phyloP scores from a whole-genome alignment of 2,113 vertebrate genomes.

The Petrocephalus zakoni region DNA sequence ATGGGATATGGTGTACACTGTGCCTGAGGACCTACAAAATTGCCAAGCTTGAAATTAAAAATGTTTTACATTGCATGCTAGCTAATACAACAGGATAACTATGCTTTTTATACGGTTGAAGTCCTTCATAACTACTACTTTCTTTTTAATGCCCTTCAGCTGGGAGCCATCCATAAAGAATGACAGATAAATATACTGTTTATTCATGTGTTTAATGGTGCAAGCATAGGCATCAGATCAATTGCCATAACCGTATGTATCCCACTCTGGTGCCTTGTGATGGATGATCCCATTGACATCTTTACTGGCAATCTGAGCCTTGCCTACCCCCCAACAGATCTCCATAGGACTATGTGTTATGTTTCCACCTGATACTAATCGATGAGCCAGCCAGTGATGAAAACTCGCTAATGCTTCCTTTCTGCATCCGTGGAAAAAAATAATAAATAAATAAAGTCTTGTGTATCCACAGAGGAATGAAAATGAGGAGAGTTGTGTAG shows the following conservation, averaged over 20 bases:
- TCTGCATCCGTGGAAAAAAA: background rate
- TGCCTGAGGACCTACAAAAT: background rate
- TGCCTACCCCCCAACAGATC: background rate
- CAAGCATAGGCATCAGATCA: slow-evolving; percentile 48
- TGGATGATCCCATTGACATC: slow-evolving; percentile 50
- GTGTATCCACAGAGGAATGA: background rate
- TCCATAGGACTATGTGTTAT: background rate
- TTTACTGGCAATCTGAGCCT: slow-evolving; percentile 40
- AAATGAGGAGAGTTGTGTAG: background rate
- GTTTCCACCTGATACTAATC: slow-evolving; percentile 3
- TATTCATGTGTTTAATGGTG: slow-evolving; percentile 46
- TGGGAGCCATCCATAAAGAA: slow-evolving; percentile 26
- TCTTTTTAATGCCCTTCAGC: background rate
- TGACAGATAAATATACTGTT: slow-evolving; percentile 35
- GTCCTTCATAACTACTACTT: background rate
- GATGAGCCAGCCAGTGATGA: background rate
- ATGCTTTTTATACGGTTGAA: background rate
- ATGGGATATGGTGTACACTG: background rate
- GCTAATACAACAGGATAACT: background rate
- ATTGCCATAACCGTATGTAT: slow-evolving; percentile 47
- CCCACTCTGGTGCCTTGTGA: slow-evolving; percentile 35
- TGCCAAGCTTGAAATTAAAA: slow-evolving; percentile 10
- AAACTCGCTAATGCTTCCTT: background rate
- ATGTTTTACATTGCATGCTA: background rate
- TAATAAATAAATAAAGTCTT: background rate